Evolutionary conservation across 2,797 vertebrate species (phyloP), one percentile per base, ranked within the genome.

Genomic region (Sebastes matsubarae): DNA sequence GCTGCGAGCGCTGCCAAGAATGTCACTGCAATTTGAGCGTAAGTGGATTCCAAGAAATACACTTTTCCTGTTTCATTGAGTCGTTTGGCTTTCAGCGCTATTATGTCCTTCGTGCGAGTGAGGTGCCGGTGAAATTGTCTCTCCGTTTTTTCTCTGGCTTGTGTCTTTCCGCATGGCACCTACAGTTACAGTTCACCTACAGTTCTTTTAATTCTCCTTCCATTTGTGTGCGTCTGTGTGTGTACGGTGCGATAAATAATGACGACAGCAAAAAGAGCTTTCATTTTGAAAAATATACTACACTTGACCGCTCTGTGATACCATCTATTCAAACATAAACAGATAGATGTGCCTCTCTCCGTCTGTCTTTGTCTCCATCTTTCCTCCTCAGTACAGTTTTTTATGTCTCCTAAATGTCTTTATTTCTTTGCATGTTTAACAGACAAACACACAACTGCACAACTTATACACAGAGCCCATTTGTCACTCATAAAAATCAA

Each of bases 41-140:
- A 89, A 91, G 91, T 87, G 85, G 86, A 91, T 92, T 94, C 91
- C 90, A 93, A 94, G 91, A 94, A 94, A 91, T 88, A 92, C 89
- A 91, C 86, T 92, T 93, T 93, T 91, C 87, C 88, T 87, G 88
- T 93, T 93, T 93, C 87, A 88, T 82, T 80, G 87, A 89, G 87
- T 89, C 80, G 70, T 93, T 92, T 91, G 89, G 87, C 90, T 93
- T 89, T 92, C 89, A 91, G 89, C 79, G 67, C 87, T 81, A 88
- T 90, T 93, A 84, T 92, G 89, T 92, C 80, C 77, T 91, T 83
- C 50, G 87, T 87, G 83, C 75, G 73, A 85, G 80, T 30, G 88
- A 88, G 85, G 85, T 78, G 80, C 81, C 54, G 81, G 29, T 34
- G 78, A 88, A 89, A 85, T 79, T 82, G 85, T 86, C 82, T 87